Evolutionary conservation across 2,888 invertebrate species (phyloP).

Genomic region (Saturnia japonica): DNA sequence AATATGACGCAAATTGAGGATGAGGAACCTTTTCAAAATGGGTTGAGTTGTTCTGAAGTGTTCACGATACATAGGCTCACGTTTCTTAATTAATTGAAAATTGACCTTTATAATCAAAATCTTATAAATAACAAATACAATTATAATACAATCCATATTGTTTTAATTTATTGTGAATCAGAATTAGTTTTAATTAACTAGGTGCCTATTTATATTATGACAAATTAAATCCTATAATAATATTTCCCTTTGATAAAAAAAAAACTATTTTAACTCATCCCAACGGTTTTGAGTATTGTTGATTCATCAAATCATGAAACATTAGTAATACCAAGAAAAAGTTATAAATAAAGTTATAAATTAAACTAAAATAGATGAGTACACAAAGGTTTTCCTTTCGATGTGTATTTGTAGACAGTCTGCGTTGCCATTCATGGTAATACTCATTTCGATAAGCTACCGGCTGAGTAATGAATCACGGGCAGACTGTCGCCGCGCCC

Average conservation of each 20-base stretch:
- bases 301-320: conserved; percentile 23
- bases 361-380: conserved; percentile 5
- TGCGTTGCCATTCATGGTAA: conserved; percentile 41
- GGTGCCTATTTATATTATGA: background rate
- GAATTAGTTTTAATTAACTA: background rate
- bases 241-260: background rate
- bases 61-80: background rate
- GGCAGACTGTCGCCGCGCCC: background rate
- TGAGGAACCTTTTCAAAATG: background rate
- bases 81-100: background rate
- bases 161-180: background rate
- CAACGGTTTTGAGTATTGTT: conserved; percentile 9
- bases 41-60: background rate
- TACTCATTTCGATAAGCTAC: conserved; percentile 29
- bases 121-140: conserved; percentile 31
- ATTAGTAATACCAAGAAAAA: conserved; percentile 17
- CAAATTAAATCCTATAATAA: background rate
- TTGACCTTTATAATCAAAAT: background rate
- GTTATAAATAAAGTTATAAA: conserved; percentile 21
- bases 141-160: background rate
- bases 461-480: conserved; percentile 42
- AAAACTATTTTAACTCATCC: conserved; percentile 18
- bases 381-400: conserved; percentile 27
- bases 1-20: background rate
- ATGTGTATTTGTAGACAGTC: conserved; percentile 28